Evolutionary conservation across 2,113 vertebrate species (phyloP).

Genomic region (Oryctolagus cuniculus): DNA sequence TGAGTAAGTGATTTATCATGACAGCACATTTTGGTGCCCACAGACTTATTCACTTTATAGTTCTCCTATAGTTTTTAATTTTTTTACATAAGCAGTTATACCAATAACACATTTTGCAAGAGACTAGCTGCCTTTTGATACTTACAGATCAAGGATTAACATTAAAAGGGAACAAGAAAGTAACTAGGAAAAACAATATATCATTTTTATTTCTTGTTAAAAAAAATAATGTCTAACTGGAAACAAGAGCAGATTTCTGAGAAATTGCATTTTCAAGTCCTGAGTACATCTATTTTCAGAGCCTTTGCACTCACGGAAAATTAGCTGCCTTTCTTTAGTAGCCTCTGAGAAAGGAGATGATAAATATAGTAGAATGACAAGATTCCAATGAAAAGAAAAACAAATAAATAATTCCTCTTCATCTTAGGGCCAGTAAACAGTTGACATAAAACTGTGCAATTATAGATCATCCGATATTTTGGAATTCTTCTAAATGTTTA

Average conservation of each 20-base stretch:
- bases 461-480: constrained; percentile 65
- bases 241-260: constrained; percentile 64
- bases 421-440: constrained; percentile 59
- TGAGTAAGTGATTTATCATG: background rate
- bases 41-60: constrained; percentile 12
- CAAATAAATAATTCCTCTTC: constrained; percentile 68
- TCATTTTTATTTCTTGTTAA: constrained; percentile 66
- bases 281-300: constrained; percentile 79
- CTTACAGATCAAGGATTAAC: constrained; percentile 21
- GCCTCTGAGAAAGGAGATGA: constrained; percentile 67
- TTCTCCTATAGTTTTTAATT: background rate
- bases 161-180: constrained; percentile 17
- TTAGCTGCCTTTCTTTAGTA: constrained; percentile 70
- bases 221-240: constrained; percentile 49
- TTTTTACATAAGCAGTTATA: background rate
- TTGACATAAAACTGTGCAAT: constrained; percentile 67
- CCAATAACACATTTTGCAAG: background rate
- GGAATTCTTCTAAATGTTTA: constrained; percentile 71
- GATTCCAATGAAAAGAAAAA: constrained; percentile 73
- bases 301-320: constrained; percentile 78
- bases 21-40: background rate
- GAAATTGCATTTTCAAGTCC: constrained; percentile 55
- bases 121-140: constrained; percentile 39
- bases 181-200: constrained; percentile 13
- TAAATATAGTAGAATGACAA: constrained; percentile 72